phyloP scores from a whole-genome alignment of 2,113 vertebrate species.

The Craseonycteris thonglongyai region DNA sequence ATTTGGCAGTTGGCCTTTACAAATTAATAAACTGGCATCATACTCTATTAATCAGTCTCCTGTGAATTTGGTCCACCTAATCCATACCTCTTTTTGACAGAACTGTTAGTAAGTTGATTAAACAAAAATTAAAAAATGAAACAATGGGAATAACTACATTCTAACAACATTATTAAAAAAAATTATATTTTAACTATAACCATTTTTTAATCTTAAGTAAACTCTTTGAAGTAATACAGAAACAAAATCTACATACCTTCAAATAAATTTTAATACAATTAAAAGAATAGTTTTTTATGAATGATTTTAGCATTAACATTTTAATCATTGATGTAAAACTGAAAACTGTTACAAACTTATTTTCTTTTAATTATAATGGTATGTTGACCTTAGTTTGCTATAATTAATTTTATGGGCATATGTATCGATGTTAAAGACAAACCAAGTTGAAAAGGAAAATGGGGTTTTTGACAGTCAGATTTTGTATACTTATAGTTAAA shows the following conservation, averaged over 20 bases:
- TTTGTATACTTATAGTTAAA: background rate
- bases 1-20: background rate
- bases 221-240: background rate
- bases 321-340: background rate
- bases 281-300: background rate
- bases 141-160: background rate
- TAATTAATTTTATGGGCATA: background rate
- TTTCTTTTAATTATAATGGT: background rate
- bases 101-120: background rate
- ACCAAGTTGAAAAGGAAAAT: background rate
- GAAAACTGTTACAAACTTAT: background rate
- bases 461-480: background rate
- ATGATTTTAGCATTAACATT: background rate
- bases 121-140: background rate
- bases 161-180: background rate
- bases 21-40: background rate
- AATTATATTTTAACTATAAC: background rate
- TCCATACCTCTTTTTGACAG: background rate
- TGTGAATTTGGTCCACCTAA: background rate
- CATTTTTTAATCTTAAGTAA: background rate
- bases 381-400: background rate
- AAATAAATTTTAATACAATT: background rate
- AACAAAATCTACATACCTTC: background rate
- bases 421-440: background rate
- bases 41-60: constrained; percentile 1